These are phyloP conservation scores for Huso huso DNA, from an alignment of 2,797 vertebrate genomes.

Conservation along the genomic window DNA sequence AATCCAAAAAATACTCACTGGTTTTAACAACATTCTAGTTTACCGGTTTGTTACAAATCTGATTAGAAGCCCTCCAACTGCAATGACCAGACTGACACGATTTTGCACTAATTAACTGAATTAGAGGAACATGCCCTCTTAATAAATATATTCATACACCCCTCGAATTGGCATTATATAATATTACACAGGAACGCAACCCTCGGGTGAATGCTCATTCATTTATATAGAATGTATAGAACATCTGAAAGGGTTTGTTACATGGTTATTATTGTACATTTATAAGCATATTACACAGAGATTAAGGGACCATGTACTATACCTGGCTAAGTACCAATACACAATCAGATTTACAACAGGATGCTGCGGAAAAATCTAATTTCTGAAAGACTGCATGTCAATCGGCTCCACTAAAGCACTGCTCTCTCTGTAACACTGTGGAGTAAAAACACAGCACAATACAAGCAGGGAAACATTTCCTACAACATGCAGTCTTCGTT, in stretches of 20 bases:
- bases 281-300: neutral
- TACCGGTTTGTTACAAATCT: too few species aligned
- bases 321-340: constrained; percentile 56
- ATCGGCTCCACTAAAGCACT: constrained; percentile 31
- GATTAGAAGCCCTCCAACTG: too few species aligned
- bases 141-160: neutral
- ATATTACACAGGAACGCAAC: neutral
- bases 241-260: neutral
- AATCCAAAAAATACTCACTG: too few species aligned
- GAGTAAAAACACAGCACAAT: too few species aligned
- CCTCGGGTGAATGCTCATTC: neutral
- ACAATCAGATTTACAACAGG: constrained; percentile 62
- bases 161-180: neutral
- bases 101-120: too few species aligned
- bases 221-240: neutral
- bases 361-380: constrained; percentile 63
- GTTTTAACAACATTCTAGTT: too few species aligned
- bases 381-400: constrained; percentile 49
- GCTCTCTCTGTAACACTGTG: neutral
- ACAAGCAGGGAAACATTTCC: neutral
- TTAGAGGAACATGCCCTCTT: too few species aligned
- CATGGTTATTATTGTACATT: neutral
- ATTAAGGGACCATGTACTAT: constrained; percentile 13
- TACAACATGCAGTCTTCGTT: constrained; percentile 15
- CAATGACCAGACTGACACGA: too few species aligned